phyloP scores from a whole-genome alignment of 2,797 vertebrate genomes.

The Sus cebifrons region DNA sequence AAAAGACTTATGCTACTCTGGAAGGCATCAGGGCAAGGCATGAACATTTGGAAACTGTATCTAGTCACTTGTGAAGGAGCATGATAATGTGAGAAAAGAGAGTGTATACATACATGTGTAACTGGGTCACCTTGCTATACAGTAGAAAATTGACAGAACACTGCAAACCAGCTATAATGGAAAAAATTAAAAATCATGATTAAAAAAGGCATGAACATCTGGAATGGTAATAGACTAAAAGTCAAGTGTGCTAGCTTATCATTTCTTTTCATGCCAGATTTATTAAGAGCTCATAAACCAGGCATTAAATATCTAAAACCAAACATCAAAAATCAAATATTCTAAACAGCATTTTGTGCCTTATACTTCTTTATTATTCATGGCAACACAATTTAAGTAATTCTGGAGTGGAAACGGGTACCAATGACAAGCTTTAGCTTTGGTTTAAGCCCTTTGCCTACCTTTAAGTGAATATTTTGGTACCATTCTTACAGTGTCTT shows the following conservation, averaged over 20 bases:
- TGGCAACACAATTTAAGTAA: not conserved
- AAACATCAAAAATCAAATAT: not conserved
- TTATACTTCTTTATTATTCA: constrained; percentile 1
- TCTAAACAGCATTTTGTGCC: not conserved
- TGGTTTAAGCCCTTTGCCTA: not conserved
- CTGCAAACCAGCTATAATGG: no score
- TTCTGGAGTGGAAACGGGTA: not conserved
- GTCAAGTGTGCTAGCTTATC: not conserved
- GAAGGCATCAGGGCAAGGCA: not conserved
- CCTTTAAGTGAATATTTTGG: not conserved
- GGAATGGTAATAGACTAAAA: constrained; percentile 67
- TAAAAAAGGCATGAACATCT: constrained; percentile 7
- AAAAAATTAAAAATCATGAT: no score
- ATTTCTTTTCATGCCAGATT: not conserved
- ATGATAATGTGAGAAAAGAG: no score
- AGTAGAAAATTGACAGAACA: no score
- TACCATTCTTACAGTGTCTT: not conserved
- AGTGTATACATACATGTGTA: no score
- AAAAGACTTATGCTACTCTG: constrained; percentile 38
- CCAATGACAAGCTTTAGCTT: not conserved
- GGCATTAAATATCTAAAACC: constrained; percentile 8
- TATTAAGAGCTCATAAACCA: not conserved
- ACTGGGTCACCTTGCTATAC: no score
- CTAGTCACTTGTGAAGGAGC: no score
- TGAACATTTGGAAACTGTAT: constrained; percentile 43